Percentiles rank a stretch among this genome's conserved stretches.
phyloP scores from a whole-genome alignment of 2,888 invertebrate genomes.

The Nomada lathburiana region DNA sequence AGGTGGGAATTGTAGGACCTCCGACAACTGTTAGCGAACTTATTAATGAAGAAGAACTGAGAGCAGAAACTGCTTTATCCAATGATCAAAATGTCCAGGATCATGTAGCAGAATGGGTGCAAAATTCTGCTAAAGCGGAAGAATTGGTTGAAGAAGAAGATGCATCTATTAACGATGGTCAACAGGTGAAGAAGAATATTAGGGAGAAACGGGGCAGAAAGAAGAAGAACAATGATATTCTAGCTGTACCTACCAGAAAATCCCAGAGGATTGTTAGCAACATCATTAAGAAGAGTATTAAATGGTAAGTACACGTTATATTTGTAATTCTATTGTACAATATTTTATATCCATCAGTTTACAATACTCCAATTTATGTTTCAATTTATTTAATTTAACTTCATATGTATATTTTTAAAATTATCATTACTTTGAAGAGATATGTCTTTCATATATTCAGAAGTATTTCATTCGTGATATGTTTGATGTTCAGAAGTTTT shows the following conservation, averaged over 20 bases:
- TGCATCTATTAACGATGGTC: slow-evolving; percentile 19
- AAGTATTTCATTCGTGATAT: no score
- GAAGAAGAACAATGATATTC: slow-evolving; percentile 54
- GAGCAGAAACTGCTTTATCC: slow-evolving; percentile 76
- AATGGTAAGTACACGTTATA: slow-evolving; percentile 78
- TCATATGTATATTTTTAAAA: neutral
- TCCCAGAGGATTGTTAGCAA: slow-evolving; percentile 81
- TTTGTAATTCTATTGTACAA: neutral
- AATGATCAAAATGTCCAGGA: slow-evolving; percentile 80
- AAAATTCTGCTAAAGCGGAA: slow-evolving; percentile 82
- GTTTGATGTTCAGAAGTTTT: no score
- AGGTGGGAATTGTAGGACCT: slow-evolving; percentile 80
- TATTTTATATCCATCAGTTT: neutral
- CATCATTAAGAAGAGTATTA: slow-evolving; percentile 82
- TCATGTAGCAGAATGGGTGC: slow-evolving; percentile 83
- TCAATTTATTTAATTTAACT: no score
- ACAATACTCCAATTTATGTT: neutral
- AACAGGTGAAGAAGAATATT: slow-evolving; percentile 43
- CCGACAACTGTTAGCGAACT: slow-evolving; percentile 79
- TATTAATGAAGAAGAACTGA: slow-evolving; percentile 77
- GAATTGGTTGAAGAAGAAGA: slow-evolving; percentile 58
- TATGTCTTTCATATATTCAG: no score
- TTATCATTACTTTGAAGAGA: no score
- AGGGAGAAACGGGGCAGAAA: slow-evolving; percentile 63
- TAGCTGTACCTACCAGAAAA: slow-evolving; percentile 73